Base-by-base conservation (phyloP, 2,888 invertebrate genomes). In the Ormyrus labotus region DNA sequence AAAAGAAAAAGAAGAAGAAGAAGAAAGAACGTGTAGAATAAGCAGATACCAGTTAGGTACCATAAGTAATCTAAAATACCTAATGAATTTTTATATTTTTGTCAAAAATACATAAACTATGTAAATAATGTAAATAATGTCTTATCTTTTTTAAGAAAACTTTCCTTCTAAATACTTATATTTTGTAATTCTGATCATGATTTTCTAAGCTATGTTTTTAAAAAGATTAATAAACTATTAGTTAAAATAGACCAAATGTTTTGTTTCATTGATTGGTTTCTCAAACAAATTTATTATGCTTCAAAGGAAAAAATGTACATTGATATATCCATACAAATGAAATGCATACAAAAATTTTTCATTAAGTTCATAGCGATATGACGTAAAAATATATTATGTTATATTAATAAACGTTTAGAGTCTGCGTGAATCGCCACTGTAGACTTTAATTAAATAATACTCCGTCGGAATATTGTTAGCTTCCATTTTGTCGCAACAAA, bases 1-100 rank as follows among this genome's bases (percentile, higher is more conserved):
- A 86, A 73, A 90, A 90, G 82, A 90, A 90, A 70, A 89, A 88
- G 83, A 86, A 85, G 71, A 85, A 89, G 87, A 91, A 84, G 89
- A 91, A 83, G 89, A 90, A 74, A 86, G 86, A 84, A 74, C 53
- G 84, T 19, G 83, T 86, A 84, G 82, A 86, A 82, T 74, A 76
- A 57, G 84, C 53, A 75, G 83, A 81, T 80, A 84, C 84, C 78
- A 78, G 72, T 45, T 63, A 34, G 34, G 34, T 4, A 34, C 4
- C 34, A 34, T 2, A 34, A 2, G 45, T 73, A 60, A 51, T 73
- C 45, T 73, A 63, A 68, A 73, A 48, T 57, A 47, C 61, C 34
- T 34, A 34, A 34, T 34, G 34, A 34, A 68, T 68, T 75, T 75
- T 75, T 75, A 67, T 67, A 76, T 68, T 71, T 5, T 57, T 65